Evolutionary conservation across 2,113 vertebrate genomes (phyloP).

Genomic region (Deroptyus accipitrinus): DNA sequence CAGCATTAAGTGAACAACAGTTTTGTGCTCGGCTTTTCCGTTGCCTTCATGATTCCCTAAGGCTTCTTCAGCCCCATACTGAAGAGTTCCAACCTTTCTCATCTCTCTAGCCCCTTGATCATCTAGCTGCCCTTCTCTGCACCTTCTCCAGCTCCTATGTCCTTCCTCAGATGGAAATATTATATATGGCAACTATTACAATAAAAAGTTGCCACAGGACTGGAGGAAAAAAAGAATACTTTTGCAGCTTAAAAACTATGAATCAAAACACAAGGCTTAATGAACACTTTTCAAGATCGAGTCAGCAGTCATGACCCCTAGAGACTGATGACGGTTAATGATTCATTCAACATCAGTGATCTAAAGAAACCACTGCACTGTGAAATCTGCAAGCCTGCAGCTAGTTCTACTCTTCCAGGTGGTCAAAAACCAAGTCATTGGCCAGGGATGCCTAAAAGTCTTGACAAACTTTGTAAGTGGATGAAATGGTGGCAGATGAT

Average conservation of each 20-base stretch:
- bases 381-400: background rate
- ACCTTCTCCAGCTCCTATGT: background rate
- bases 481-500: background rate
- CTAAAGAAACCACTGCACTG: background rate
- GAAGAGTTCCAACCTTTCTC: background rate
- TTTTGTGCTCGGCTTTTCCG: background rate
- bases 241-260: background rate
- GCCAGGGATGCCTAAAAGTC: background rate
- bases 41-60: background rate
- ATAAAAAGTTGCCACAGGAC: background rate
- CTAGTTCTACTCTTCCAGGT: background rate
- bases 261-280: background rate
- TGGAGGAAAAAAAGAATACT: background rate
- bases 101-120: background rate
- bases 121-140: background rate
- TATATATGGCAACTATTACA: background rate
- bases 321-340: background rate
- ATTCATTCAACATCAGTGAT: background rate
- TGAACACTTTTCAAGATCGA: background rate
- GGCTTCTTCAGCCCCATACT: background rate
- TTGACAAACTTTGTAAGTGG: background rate
- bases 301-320: background rate
- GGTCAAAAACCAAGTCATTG: background rate
- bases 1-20: background rate
- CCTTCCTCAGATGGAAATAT: background rate